Evolutionary conservation across 1,140 invertebrate genomes (phyloP).

Genomic region (Cyclina sinensis): DNA sequence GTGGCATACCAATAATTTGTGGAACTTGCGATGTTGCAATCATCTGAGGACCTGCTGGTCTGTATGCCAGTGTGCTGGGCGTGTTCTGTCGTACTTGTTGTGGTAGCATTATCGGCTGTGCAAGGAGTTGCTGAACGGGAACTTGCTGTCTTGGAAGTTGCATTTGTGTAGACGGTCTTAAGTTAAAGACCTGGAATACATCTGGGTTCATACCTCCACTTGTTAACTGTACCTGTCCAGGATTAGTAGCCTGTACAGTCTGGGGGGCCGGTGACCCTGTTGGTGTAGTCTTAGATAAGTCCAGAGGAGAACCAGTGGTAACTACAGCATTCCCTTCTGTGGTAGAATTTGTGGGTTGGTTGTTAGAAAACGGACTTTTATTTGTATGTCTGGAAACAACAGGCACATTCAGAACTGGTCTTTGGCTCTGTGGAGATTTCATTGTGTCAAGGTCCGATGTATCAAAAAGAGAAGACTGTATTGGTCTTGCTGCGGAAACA

Average conservation of each 20-base stretch:
- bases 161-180: slow-evolving; percentile 65
- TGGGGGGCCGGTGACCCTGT: slow-evolving; percentile 10
- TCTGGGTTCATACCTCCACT: slow-evolving; percentile 68
- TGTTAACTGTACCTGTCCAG: slow-evolving; percentile 26
- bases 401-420: slow-evolving; percentile 75
- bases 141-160: slow-evolving; percentile 24
- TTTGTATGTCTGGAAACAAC: slow-evolving; percentile 50
- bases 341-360: neutral
- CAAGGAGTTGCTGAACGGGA: slow-evolving; percentile 36
- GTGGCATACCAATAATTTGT: slow-evolving; percentile 54
- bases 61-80: slow-evolving; percentile 50
- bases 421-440: slow-evolving; percentile 10
- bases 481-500: slow-evolving; percentile 56
- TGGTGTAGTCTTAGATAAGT: slow-evolving; percentile 62
- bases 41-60: slow-evolving; percentile 46
- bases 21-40: slow-evolving; percentile 33
- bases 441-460: slow-evolving; percentile 37
- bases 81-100: slow-evolving; percentile 50
- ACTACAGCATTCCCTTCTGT: neutral
- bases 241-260: neutral
- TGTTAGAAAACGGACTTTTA: slow-evolving; percentile 18
- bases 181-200: slow-evolving; percentile 76
- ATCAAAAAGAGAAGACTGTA: slow-evolving; percentile 55
- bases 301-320: slow-evolving; percentile 47
- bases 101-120: slow-evolving; percentile 51